Percentiles rank a stretch among this genome's conserved stretches.
These are phyloP conservation scores for Campoplex capitator DNA, from an alignment of 2,888 invertebrate species.

Conservation along the genomic window DNA sequence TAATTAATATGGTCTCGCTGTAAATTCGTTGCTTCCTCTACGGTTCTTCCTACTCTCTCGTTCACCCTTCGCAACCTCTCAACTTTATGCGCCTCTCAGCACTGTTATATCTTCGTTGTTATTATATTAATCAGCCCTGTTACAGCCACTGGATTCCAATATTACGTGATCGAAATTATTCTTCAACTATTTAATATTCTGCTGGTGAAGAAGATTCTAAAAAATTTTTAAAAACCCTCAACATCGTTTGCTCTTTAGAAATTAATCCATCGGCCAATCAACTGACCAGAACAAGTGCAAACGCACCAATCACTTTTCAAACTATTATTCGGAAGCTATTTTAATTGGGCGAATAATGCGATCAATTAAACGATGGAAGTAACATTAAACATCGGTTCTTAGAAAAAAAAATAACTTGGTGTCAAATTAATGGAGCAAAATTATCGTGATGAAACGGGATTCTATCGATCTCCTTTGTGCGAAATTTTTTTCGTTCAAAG, in stretches of 20 bases:
- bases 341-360: too few species aligned
- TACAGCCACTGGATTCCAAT: slow-evolving; percentile 18
- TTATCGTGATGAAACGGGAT: background rate
- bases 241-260: background rate
- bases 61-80: slow-evolving; percentile 34
- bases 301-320: too few species aligned
- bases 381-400: too few species aligned
- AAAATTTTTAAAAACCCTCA: background rate
- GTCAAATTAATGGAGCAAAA: background rate
- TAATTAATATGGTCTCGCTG: slow-evolving; percentile 63
- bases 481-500: background rate
- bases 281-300: too few species aligned
- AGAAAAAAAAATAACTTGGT: too few species aligned
- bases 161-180: background rate
- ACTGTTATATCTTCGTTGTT: slow-evolving; percentile 26
- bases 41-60: slow-evolving; percentile 22
- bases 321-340: too few species aligned
- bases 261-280: background rate
- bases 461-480: background rate
- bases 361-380: too few species aligned
- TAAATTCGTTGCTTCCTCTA: slow-evolving; percentile 15
- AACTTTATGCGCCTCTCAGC: slow-evolving; percentile 32
- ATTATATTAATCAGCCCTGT: slow-evolving; percentile 24
- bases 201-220: background rate
- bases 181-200: background rate